phyloP scores from a whole-genome alignment of 2,888 invertebrate species.

The Agrochola litura region DNA sequence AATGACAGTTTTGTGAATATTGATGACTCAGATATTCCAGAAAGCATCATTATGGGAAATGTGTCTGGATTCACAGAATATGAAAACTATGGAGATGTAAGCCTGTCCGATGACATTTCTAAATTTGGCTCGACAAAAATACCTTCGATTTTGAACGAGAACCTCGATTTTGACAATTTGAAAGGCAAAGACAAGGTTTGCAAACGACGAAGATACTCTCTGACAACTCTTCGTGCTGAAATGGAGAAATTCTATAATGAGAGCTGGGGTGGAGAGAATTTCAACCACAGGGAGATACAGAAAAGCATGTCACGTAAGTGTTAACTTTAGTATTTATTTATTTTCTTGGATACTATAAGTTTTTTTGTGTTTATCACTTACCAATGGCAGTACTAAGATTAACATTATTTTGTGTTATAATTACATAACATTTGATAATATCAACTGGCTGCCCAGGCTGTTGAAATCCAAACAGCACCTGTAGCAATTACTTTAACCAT shows the following conservation, averaged over 20 bases:
- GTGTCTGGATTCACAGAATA: constrained; percentile 81
- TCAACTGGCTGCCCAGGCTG: neutral
- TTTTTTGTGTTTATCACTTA: neutral
- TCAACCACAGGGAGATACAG: constrained; percentile 90
- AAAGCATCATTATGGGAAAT: constrained; percentile 85
- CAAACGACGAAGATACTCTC: constrained; percentile 81
- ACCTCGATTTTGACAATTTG: constrained; percentile 86
- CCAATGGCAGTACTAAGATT: neutral
- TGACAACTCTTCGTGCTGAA: constrained; percentile 85
- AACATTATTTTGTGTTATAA: neutral
- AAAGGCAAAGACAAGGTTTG: constrained; percentile 83
- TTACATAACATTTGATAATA: neutral
- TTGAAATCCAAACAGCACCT: neutral
- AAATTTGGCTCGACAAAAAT: constrained; percentile 86
- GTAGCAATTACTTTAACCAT: neutral
- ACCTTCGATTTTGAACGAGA: constrained; percentile 84
- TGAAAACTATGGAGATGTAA: constrained; percentile 73
- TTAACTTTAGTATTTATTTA: neutral
- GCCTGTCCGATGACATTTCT: constrained; percentile 65
- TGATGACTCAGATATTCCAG: constrained; percentile 74
- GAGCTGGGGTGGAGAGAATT: constrained; percentile 92
- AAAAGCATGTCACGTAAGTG: constrained; percentile 92
- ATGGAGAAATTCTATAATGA: constrained; percentile 92
- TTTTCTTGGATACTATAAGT: neutral
- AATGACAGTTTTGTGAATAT: constrained; percentile 68